A percentile compares a stretch with the other conserved stretches of the same genome.
phyloP scores from a whole-genome alignment of 2,113 vertebrate genomes.

The Catharus fuscescens region DNA sequence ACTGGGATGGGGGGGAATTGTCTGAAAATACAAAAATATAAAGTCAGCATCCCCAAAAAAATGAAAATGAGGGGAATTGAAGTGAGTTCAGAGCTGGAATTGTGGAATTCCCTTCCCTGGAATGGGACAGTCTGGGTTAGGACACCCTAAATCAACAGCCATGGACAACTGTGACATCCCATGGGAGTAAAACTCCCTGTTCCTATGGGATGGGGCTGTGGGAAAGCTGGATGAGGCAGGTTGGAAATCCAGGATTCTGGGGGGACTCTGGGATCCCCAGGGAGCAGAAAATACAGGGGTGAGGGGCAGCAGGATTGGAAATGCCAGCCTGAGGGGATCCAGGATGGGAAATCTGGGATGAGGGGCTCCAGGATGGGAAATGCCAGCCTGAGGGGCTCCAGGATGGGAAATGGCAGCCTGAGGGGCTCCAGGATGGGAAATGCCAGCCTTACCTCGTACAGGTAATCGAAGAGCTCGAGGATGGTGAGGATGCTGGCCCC shows the following conservation, averaged over 20 bases:
- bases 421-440: background rate
- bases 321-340: fast-evolving
- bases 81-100: fast-evolving
- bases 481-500: constrained; percentile 98
- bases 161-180: fast-evolving
- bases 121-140: background rate
- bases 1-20: background rate
- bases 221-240: background rate
- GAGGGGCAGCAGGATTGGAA: background rate
- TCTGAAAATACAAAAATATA: background rate
- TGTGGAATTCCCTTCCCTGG: too few species aligned
- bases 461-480: constrained; percentile 97
- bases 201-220: background rate
- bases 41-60: background rate
- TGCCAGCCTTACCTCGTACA: constrained; percentile 88
- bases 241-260: fast-evolving
- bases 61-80: background rate
- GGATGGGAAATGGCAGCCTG: background rate
- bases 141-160: background rate
- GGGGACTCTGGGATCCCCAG: background rate
- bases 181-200: background rate
- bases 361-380: background rate
- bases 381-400: background rate
- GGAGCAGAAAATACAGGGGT: background rate
- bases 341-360: background rate